Conservation (phyloP, 2,797 vertebrate species). For the Psittacula derbiana region DNA sequence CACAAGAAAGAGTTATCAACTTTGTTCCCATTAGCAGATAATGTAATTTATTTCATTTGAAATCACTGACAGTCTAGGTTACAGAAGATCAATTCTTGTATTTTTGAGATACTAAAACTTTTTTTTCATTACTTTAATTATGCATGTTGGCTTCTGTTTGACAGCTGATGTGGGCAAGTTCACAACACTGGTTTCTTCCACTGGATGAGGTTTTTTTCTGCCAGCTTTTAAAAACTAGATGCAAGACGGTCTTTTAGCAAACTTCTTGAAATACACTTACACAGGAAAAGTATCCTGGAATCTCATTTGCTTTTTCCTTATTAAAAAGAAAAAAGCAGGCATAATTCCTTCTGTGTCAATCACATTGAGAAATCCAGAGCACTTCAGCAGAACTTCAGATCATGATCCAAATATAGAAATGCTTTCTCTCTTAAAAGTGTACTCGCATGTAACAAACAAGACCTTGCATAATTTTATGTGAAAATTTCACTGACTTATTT, state of each 20-base stretch:
- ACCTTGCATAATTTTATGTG: slow-evolving; percentile 31
- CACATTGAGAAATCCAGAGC: neutral
- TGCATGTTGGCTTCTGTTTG: neutral
- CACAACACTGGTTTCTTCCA: neutral
- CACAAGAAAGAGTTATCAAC: neutral
- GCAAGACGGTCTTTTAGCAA: neutral
- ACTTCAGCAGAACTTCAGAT: neutral
- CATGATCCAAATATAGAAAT: neutral
- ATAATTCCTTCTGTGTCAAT: neutral
- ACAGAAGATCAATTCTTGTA: neutral
- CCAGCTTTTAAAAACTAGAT: neutral
- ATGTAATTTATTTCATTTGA: neutral
- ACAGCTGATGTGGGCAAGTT: neutral
- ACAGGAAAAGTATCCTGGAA: neutral
- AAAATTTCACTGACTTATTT: slow-evolving; percentile 6
- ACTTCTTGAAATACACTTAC: neutral
- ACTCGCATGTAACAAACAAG: neutral
- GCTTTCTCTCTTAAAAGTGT: neutral
- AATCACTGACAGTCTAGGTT: neutral
- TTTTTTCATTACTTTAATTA: neutral
- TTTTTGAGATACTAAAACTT: neutral
- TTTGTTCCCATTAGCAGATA: neutral
- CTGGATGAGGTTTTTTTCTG: neutral
- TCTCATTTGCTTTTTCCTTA: neutral
- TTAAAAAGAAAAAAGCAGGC: neutral